Conservation (phyloP, 2,888 invertebrate genomes). For the Atrina japonica region DNA sequence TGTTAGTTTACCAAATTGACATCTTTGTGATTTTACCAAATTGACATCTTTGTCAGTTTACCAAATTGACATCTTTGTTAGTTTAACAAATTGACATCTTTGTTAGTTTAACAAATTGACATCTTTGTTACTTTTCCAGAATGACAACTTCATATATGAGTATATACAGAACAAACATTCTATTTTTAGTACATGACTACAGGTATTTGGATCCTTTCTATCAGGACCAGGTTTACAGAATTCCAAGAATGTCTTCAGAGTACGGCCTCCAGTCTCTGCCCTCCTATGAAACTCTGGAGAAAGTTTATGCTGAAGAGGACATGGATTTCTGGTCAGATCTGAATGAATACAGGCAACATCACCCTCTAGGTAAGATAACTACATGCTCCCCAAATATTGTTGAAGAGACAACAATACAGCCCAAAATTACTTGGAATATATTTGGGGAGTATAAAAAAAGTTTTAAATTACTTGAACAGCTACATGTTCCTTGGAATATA, state of each 20-base stretch:
- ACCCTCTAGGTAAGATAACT: slow-evolving; percentile 86
- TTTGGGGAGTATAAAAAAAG: background rate
- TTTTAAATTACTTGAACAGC: no score
- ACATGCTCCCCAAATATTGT: background rate
- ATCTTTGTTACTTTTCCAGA: no score
- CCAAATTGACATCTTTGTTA: no score
- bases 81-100: no score
- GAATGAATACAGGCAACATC: slow-evolving; percentile 92
- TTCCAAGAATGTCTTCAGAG: slow-evolving; percentile 95
- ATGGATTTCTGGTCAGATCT: slow-evolving; percentile 83
- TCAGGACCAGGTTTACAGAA: slow-evolving; percentile 88
- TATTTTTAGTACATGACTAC: slow-evolving; percentile 87
- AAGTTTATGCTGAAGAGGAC: slow-evolving; percentile 80
- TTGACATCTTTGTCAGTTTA: no score
- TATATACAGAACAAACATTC: no score
- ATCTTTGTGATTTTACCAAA: no score
- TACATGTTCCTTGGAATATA: no score
- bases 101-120: no score
- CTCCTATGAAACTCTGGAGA: slow-evolving; percentile 84
- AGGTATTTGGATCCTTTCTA: slow-evolving; percentile 91
- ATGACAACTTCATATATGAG: no score
- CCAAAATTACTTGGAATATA: background rate
- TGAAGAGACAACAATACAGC: background rate
- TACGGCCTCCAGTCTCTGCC: slow-evolving; percentile 97
- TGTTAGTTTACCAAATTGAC: no score